Evolutionary conservation across 2,888 invertebrate genomes (phyloP).

Genomic region (Labia minor): DNA sequence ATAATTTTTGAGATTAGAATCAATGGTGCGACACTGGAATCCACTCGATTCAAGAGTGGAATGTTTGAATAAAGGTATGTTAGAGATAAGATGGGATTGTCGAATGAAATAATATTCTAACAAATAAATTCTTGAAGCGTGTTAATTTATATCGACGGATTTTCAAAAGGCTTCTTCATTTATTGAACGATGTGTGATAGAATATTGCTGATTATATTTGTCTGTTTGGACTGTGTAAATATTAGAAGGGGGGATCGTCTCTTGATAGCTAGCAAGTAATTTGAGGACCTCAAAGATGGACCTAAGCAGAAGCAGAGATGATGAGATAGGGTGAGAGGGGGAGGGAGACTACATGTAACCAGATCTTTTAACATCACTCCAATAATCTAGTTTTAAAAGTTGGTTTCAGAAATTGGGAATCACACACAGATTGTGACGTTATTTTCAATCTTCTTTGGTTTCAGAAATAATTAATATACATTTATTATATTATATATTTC

Average conservation of each 20-base stretch:
- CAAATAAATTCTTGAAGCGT: slow-evolving; percentile 6
- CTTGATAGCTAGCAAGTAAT: neutral
- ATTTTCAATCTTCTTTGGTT: too few species aligned
- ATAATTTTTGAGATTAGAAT: neutral
- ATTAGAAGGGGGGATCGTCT: neutral
- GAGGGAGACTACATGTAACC: neutral
- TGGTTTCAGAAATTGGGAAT: neutral
- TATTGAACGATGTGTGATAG: neutral
- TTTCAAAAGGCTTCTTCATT: neutral
- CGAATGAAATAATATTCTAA: slow-evolving; percentile 13
- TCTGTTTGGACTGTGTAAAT: neutral
- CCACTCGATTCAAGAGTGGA: neutral
- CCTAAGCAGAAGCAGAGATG: neutral
- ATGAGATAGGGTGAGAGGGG: slow-evolving; percentile 3
- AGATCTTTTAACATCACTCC: slow-evolving; percentile 1
- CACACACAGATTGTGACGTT: too few species aligned
- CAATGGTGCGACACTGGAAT: neutral
- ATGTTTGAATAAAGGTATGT: neutral
- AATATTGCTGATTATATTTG: neutral
- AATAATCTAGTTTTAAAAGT: neutral
- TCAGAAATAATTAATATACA: too few species aligned
- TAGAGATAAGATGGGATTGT: neutral
- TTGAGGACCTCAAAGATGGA: neutral
- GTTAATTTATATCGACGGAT: neutral
- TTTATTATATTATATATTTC: too few species aligned